Percentiles rank a stretch among this genome's conserved stretches.
Evolutionary conservation across 2,797 vertebrate species (phyloP).

Genomic region (Meriones psammophilus): DNA sequence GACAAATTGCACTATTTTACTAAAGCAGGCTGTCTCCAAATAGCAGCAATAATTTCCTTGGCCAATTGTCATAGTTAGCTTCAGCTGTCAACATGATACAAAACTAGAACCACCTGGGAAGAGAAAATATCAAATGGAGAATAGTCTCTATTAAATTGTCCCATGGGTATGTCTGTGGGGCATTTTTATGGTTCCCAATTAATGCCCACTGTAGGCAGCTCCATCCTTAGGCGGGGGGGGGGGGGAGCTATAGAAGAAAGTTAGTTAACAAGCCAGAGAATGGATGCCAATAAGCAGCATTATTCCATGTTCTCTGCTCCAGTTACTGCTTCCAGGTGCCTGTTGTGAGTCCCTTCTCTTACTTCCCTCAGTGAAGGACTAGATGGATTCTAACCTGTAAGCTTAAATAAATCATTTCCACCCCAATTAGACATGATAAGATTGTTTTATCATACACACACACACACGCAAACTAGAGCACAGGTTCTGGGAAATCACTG

Average conservation of each 20-base stretch:
- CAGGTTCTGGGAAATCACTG: background rate
- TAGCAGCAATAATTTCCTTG: background rate
- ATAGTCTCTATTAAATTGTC: background rate
- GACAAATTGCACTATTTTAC: conserved; percentile 6
- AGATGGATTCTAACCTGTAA: background rate
- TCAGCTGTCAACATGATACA: background rate
- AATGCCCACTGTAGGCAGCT: background rate
- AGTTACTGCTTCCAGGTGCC: background rate
- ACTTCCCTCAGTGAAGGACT: background rate
- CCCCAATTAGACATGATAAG: background rate
- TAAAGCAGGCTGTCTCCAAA: background rate
- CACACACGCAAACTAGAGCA: background rate
- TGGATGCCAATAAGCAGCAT: background rate
- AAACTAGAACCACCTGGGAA: background rate
- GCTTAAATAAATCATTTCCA: background rate
- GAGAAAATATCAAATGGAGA: background rate
- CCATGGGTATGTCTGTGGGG: background rate
- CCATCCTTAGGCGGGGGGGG: background rate
- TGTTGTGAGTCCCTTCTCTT: background rate
- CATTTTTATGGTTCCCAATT: background rate
- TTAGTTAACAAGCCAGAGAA: background rate
- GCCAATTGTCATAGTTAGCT: background rate
- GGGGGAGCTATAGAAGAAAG: background rate
- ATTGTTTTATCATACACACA: background rate
- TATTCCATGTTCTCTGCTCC: background rate